Percentiles rank a stretch among this genome's conserved stretches.
phyloP scores from a whole-genome alignment of 2,797 vertebrate genomes.

The Neosalanx taihuensis region DNA sequence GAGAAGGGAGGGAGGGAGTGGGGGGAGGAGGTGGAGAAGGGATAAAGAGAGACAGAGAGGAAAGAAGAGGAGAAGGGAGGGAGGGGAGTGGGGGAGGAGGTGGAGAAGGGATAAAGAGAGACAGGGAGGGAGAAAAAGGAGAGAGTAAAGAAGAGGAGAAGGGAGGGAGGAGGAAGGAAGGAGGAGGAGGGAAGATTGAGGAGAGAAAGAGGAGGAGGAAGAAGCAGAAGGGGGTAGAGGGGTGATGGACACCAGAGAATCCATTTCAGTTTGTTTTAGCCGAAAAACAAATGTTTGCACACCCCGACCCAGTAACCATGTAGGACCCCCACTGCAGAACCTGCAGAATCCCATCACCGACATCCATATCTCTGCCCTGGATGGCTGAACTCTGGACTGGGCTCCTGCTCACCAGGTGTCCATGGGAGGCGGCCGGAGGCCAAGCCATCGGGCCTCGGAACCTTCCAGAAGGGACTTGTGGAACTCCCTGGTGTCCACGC shows the following conservation, averaged over 20 bases:
- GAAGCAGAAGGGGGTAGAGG: background rate
- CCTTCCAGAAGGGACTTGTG: conserved; percentile 75
- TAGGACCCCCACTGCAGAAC: background rate
- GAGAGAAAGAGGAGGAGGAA: background rate
- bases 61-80: background rate
- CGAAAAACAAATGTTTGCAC: background rate
- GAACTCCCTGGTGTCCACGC: conserved; percentile 79
- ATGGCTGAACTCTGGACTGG: background rate
- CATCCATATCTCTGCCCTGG: background rate
- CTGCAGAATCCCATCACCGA: background rate
- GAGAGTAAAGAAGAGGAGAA: background rate
- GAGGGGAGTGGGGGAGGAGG: background rate
- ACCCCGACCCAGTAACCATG: background rate
- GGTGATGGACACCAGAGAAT: no score
- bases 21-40: background rate
- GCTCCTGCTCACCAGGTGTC: conserved; percentile 69
- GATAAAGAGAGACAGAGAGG: background rate
- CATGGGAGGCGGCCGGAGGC: conserved; percentile 68
- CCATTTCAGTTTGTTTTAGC: background rate
- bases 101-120: background rate
- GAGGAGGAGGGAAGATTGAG: background rate
- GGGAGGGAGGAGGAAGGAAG: background rate
- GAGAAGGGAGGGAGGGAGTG: background rate
- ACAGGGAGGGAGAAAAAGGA: background rate
- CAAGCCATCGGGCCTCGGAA: conserved; percentile 79